Percentiles rank a stretch among this genome's conserved stretches.
Conservation (phyloP, 2,113 vertebrate species). For the Merops nubicus region DNA sequence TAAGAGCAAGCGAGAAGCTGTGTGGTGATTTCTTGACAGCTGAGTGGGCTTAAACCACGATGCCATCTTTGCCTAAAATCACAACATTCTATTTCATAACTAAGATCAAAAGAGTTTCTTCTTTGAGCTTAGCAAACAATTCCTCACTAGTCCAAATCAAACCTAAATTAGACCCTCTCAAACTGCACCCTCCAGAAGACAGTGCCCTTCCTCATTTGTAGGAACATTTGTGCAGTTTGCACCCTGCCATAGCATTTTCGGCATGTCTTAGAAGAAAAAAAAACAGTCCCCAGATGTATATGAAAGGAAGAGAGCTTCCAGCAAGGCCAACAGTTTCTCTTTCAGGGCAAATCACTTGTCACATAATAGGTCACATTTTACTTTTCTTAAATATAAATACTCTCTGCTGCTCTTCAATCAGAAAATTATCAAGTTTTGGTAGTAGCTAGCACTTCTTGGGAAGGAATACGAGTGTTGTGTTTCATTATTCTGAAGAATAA, state of each 20-base stretch:
- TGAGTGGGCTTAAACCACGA: no score
- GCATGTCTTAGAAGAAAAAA: neutral
- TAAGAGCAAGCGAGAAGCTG: no score
- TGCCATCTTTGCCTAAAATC: neutral
- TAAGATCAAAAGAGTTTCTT: neutral
- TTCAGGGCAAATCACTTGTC: neutral
- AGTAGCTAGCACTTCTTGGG: neutral
- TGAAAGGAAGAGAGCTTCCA: neutral
- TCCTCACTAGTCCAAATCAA: neutral
- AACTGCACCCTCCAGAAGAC: neutral
- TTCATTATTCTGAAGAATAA: neutral
- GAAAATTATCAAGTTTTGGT: neutral
- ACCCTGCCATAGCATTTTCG: neutral
- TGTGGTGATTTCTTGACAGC: no score
- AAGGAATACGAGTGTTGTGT: neutral
- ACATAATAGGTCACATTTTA: accelerated
- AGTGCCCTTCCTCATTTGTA: neutral
- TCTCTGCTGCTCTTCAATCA: neutral
- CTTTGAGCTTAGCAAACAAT: neutral
- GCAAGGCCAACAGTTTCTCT: neutral
- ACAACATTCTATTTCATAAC: neutral
- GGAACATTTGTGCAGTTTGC: neutral
- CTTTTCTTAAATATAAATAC: neutral
- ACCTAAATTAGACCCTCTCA: neutral
- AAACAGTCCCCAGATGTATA: neutral